A percentile compares a stretch with the other conserved stretches of the same genome.
These are phyloP conservation scores for Carcinoscorpius rotundicauda DNA, from an alignment of 1,140 invertebrate genomes.

Conservation along the genomic window DNA sequence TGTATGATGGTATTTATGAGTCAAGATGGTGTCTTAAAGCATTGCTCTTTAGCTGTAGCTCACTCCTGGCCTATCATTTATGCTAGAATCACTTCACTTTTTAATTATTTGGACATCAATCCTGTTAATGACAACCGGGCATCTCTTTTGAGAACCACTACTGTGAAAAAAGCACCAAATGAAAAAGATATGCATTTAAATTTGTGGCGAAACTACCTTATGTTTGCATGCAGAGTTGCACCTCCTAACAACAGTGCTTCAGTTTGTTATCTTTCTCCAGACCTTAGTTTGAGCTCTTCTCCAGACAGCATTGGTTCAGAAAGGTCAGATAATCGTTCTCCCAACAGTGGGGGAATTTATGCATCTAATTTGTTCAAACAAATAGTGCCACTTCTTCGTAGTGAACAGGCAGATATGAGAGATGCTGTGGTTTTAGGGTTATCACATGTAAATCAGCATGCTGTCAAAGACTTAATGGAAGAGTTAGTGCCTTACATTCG, in stretches of 20 bases:
- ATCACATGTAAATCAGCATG: conserved; percentile 57
- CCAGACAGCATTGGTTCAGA: conserved; percentile 72
- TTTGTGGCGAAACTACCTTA: conserved; percentile 92
- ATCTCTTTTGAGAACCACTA: conserved; percentile 60
- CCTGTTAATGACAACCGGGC: conserved; percentile 94
- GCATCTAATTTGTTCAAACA: conserved; percentile 81
- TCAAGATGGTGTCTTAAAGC: conserved; percentile 57
- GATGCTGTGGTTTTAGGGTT: conserved; percentile 86
- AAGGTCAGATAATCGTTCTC: conserved; percentile 44
- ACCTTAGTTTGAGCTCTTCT: conserved; percentile 64
- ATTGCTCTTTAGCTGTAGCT: conserved; percentile 68
- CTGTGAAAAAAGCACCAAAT: conserved; percentile 68
- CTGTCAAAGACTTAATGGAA: conserved; percentile 81
- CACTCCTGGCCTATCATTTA: conserved; percentile 95
- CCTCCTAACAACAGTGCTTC: conserved; percentile 62
- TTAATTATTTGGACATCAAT: conserved; percentile 81
- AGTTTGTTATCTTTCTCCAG: conserved; percentile 73
- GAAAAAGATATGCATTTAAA: conserved; percentile 85
- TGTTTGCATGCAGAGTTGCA: conserved; percentile 86
- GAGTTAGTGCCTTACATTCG: conserved; percentile 81
- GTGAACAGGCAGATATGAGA: conserved; percentile 81
- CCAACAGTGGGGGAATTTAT: conserved; percentile 40
- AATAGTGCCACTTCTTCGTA: conserved; percentile 68
- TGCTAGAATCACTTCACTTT: conserved; percentile 74
- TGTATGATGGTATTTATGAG: conserved; percentile 75